Conservation (phyloP, 2,888 invertebrate genomes). For the Eupithecia subfuscata region DNA sequence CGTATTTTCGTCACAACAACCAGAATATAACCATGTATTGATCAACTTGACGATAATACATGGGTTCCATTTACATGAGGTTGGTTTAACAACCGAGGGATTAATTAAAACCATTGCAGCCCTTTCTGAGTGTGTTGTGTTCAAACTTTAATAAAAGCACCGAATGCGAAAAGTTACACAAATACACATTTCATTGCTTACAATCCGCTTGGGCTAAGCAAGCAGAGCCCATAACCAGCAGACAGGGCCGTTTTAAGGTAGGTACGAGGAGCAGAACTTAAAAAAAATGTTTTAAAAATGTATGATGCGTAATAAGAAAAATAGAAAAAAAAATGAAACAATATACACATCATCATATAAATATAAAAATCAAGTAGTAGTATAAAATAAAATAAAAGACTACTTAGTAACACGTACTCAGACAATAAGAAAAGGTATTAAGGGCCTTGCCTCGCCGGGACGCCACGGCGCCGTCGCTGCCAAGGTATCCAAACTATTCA, state of each 20-base stretch:
- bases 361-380: too few species aligned
- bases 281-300: background rate
- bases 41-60: background rate
- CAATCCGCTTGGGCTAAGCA: constrained; percentile 33
- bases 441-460: too few species aligned
- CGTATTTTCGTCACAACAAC: background rate
- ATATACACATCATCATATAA: too few species aligned
- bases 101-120: constrained; percentile 33
- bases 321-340: too few species aligned
- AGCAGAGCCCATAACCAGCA: constrained; percentile 31
- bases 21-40: background rate
- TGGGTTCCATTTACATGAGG: constrained; percentile 11
- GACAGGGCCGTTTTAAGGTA: constrained; percentile 15
- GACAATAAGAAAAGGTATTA: too few species aligned
- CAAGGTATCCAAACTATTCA: too few species aligned
- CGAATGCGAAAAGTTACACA: constrained; percentile 39
- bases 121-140: constrained; percentile 29
- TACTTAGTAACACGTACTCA: too few species aligned
- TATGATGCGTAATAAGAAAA: background rate
- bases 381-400: too few species aligned
- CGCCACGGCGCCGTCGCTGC: too few species aligned
- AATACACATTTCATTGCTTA: constrained; percentile 40
- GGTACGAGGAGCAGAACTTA: background rate
- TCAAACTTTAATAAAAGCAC: constrained; percentile 39
- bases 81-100: constrained; percentile 27